Conservation (phyloP, 2,113 vertebrate species). For the Puntigrus tetrazona region DNA sequence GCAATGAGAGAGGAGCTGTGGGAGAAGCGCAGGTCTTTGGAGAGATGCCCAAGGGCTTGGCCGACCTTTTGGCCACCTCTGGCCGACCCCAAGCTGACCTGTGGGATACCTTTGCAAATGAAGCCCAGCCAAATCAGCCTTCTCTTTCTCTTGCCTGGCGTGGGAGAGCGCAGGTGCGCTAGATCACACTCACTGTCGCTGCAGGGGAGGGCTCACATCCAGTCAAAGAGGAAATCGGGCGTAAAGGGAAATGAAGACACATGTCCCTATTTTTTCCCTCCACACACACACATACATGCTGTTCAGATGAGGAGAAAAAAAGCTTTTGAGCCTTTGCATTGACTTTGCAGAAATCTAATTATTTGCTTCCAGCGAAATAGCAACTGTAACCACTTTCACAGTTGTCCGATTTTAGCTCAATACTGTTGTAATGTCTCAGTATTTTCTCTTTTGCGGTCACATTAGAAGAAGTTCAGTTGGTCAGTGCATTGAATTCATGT, state of each 20-base stretch:
- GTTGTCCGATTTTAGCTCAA: background rate
- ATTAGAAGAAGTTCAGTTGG: too few relatives aligned
- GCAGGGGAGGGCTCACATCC: background rate
- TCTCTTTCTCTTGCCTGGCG: background rate
- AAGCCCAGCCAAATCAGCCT: background rate
- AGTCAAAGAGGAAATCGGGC: conserved; percentile 24
- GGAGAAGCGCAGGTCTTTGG: background rate
- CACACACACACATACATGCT: background rate
- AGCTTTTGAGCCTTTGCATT: background rate
- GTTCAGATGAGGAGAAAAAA: background rate
- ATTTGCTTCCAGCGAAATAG: background rate
- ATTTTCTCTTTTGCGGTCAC: too few relatives aligned
- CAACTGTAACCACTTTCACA: background rate
- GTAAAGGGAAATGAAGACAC: conserved; percentile 33
- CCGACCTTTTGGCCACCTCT: background rate
- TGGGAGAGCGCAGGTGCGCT: conserved; percentile 27
- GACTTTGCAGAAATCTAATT: background rate
- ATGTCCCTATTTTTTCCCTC: background rate
- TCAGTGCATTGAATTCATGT: too few relatives aligned
- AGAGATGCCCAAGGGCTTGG: conserved; percentile 10
- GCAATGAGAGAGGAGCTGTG: background rate
- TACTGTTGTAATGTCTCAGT: background rate
- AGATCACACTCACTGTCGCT: background rate
- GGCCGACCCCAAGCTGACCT: background rate
- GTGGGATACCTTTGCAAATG: background rate